Evolutionary conservation across 2,797 vertebrate species (phyloP).

Genomic region (Siniperca obscura): DNA sequence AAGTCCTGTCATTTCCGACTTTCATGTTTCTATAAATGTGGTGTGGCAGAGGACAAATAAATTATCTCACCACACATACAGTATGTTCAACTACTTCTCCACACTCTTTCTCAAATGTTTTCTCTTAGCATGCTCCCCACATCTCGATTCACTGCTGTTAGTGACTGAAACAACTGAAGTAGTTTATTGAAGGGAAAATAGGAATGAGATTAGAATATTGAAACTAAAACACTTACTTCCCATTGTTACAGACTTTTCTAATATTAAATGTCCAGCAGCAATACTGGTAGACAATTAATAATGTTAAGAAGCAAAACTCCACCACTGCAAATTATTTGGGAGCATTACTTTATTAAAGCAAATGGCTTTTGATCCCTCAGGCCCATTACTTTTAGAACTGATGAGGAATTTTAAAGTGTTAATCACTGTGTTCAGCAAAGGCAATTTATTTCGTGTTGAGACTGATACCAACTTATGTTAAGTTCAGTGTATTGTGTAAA

Average conservation of each 20-base stretch:
- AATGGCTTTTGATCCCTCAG: conserved; percentile 34
- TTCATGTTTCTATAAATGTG: conserved; percentile 46
- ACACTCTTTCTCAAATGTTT: neutral
- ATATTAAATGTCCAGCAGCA: conserved; percentile 37
- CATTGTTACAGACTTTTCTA: neutral
- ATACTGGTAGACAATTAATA: conserved; percentile 19
- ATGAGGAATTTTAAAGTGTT: conserved; percentile 17
- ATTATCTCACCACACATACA: conserved; percentile 27
- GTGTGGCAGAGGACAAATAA: conserved; percentile 43
- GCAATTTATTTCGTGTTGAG: conserved; percentile 33
- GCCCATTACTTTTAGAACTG: conserved; percentile 29
- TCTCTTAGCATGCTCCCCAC: neutral
- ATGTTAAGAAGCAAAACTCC: conserved; percentile 22
- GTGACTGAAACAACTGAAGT: conserved; percentile 28
- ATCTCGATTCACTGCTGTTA: conserved; percentile 22
- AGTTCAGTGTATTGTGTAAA: conserved; percentile 3
- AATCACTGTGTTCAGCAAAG: conserved; percentile 35
- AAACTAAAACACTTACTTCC: conserved; percentile 19
- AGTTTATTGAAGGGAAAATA: conserved; percentile 35
- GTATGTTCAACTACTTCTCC: conserved; percentile 20
- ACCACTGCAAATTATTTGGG: conserved; percentile 33
- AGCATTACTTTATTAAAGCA: conserved; percentile 43
- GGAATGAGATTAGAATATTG: conserved; percentile 16
- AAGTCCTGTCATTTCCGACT: conserved; percentile 48
- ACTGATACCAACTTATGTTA: conserved; percentile 18